Conservation (phyloP, 2,797 vertebrate genomes). For the Dallia pectoralis region DNA sequence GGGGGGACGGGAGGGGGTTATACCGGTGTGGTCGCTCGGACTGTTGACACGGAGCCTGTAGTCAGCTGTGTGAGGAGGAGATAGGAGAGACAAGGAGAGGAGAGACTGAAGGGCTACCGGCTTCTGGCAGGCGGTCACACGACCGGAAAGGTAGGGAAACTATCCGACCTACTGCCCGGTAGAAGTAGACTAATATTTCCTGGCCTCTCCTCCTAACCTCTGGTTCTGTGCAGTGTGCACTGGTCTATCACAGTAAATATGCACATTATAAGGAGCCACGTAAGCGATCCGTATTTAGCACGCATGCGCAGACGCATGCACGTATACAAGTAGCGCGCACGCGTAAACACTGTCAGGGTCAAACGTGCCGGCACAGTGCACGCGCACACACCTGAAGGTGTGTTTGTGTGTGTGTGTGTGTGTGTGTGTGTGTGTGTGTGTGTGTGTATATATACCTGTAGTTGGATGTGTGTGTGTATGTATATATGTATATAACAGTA, state of each 20-base stretch:
- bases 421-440: too few relatives aligned
- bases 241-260: slow-evolving; percentile 29
- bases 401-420: neutral
- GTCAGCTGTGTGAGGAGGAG: neutral
- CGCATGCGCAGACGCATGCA: neutral
- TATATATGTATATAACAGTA: neutral
- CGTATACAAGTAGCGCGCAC: slow-evolving; percentile 10
- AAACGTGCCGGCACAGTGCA: neutral
- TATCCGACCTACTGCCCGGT: slow-evolving; percentile 36
- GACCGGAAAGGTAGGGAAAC: slow-evolving; percentile 45
- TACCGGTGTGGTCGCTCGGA: neutral
- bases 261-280: slow-evolving; percentile 64
- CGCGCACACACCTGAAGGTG: neutral
- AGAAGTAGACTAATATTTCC: slow-evolving; percentile 2
- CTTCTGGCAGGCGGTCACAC: slow-evolving; percentile 37
- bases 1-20: slow-evolving; percentile 7
- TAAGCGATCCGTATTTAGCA: slow-evolving; percentile 15
- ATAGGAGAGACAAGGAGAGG: slow-evolving; percentile 25
- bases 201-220: slow-evolving; percentile 1
- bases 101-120: slow-evolving; percentile 32
- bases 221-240: slow-evolving; percentile 48
- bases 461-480: slow-evolving; percentile 4
- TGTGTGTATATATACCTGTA: too few relatives aligned
- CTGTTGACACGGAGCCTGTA: neutral
- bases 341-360: neutral